Base-by-base conservation (phyloP, 2,113 vertebrate species). In the Arenaria interpres region DNA sequence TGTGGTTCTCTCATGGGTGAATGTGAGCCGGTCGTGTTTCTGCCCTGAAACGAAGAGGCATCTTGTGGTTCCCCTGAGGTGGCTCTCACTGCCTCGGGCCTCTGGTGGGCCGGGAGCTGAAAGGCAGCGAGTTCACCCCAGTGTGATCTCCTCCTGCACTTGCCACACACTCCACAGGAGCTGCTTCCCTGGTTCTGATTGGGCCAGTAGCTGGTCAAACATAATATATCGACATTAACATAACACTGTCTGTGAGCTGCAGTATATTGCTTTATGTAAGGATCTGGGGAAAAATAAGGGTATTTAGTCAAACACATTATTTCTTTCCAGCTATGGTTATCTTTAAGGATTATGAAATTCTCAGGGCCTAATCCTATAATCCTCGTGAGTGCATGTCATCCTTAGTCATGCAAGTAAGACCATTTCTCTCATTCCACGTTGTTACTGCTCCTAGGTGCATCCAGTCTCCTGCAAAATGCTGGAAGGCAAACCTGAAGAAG, bases 151-250 rank as follows among this genome's bases (percentile, higher is more conserved):
- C 28, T 6, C 39, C 28, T 6, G 39, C 7, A 0, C 14, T 2
- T 37, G 35, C 50, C 78, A 0, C 1, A 19, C 3, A 0, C 46
- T 22, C 37, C 2, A 5, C 4, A 1, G 18, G 46, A 64, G 63
- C 25, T 3, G 17, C 3, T 6, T 17, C 17, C 41, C 37, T 17
- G 15, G 24, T 5, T 21, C 59, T 7, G 8, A 8, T 24, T 4
- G 20, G 21, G 24, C 33, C 5, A 5, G 1, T 13, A 20, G 17
- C 37, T 23, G 13, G 4, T n/a, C 62, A 37, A 21, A 18, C 0
- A 0, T 21, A 10, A 14, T 5, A 6, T 2, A 20, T 17, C 19
- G 2, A 2, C 7, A 0, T 9, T 21, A 33, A 11, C 0, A 21
- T 56, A 22, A 25, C 11, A 0, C 11, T 6, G 7, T 12, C 22